Conservation (phyloP, 2,113 vertebrate species). For the Phrynocephalus versicolor region DNA sequence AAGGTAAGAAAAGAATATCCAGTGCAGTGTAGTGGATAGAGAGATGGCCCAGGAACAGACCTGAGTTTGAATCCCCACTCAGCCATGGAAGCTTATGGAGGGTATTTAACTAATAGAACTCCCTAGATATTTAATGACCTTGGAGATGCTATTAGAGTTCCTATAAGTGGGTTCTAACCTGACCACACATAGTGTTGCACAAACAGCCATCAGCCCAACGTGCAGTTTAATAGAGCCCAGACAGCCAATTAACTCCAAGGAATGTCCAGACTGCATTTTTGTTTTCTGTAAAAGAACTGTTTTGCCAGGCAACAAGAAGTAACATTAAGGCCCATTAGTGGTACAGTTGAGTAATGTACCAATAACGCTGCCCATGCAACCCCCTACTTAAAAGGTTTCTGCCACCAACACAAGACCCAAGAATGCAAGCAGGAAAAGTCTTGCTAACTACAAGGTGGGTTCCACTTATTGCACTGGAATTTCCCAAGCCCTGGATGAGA, state of each 20-base stretch:
- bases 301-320: neutral
- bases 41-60: too few relatives aligned
- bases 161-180: too few relatives aligned
- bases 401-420: neutral
- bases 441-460: neutral
- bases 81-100: too few relatives aligned
- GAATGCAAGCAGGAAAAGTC: neutral
- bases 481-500: conserved; percentile 8
- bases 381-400: neutral
- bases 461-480: neutral
- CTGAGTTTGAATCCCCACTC: too few relatives aligned
- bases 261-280: neutral
- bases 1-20: neutral
- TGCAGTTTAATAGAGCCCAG: neutral
- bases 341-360: neutral
- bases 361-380: neutral
- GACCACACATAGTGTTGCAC: too few relatives aligned
- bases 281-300: neutral
- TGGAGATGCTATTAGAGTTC: too few relatives aligned
- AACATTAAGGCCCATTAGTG: neutral
- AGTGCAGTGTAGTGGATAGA: too few relatives aligned
- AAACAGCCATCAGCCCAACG: neutral
- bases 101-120: too few relatives aligned
- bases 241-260: neutral
- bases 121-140: too few relatives aligned